Evolutionary conservation across 1,140 invertebrate species (phyloP), one percentile per base, ranked within the genome.

Genomic region (Ectropis grisescens): DNA sequence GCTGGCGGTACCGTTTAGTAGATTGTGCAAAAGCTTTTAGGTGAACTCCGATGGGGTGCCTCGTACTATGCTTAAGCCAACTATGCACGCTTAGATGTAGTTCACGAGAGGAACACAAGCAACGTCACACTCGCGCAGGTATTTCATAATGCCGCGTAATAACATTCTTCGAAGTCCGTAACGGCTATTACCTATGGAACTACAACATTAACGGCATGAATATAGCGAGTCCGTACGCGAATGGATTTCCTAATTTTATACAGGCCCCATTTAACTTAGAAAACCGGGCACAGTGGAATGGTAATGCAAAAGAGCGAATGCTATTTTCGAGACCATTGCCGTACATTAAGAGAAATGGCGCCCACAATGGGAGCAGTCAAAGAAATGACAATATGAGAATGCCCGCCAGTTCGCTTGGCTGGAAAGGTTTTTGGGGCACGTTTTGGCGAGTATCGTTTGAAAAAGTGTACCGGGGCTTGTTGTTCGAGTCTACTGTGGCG

Each of bases 11-110:
- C 16, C 16, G 45, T 46, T 47, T 45, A 47, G 42, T 55, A 30
- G 47, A 52, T 56, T 41, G 49, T 48, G 37, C 31, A 35, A 53
- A 58, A 53, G 58, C 54, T 65, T 60, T 60, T 58, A 64, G 51
- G 41, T 33, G 47, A 45, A 46, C 33, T 45, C 38, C 24, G 31
- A 11, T 35, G 35, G 42, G 41, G 41, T 42, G 37, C 37, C 47
- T 31, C 44, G 35, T 19, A 19, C 3, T 19, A 19, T 4, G 16
- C 16, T 8, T 19, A 19, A 4, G 8, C 3, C 8, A 19, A 19
- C 3, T 19, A 19, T 19, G 8, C 16, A 8, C n/a, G n/a, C n/a
- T n/a, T n/a, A n/a, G n/a, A n/a, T n/a, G n/a, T n/a, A n/a, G n/a
- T n/a, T n/a, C n/a, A n/a, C n/a, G n/a, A n/a, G n/a, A n/a, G n/a